phyloP scores from a whole-genome alignment of 2,113 vertebrate genomes.

The Nanorana parkeri region DNA sequence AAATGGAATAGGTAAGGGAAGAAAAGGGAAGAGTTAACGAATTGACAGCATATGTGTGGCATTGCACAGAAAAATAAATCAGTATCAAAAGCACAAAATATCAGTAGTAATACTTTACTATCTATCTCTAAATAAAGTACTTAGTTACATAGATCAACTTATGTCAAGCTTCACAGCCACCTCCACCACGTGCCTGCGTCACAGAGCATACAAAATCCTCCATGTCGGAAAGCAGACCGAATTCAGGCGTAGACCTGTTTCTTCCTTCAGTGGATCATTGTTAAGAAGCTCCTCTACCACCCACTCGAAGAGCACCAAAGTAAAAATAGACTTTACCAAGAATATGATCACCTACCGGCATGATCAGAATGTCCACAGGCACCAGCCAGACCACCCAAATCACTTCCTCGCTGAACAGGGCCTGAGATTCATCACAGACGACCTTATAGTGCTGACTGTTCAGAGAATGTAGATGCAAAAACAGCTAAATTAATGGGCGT shows the following conservation, averaged over 20 bases:
- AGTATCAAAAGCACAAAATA: too few relatives aligned
- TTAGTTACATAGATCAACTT: too few relatives aligned
- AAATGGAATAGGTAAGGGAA: too few relatives aligned
- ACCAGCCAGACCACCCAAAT: slow-evolving; percentile 93
- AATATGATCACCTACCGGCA: slow-evolving; percentile 85
- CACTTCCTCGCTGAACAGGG: slow-evolving; percentile 88
- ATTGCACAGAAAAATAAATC: too few relatives aligned
- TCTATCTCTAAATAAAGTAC: too few relatives aligned
- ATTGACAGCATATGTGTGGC: too few relatives aligned
- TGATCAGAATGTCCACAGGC: slow-evolving; percentile 86
- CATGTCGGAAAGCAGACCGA: slow-evolving; percentile 78
- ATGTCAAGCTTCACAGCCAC: slow-evolving; percentile 75
- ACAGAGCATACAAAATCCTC: slow-evolving; percentile 77
- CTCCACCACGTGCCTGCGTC: slow-evolving; percentile 81
- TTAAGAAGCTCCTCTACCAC: slow-evolving; percentile 85
- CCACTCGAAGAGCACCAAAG: slow-evolving; percentile 84
- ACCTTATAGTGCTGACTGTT: slow-evolving; percentile 74
- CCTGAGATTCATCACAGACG: slow-evolving; percentile 87
- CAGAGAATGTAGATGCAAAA: slow-evolving; percentile 89
- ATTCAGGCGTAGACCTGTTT: slow-evolving; percentile 86
- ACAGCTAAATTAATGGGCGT: slow-evolving; percentile 97
- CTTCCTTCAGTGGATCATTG: slow-evolving; percentile 77
- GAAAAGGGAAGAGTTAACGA: too few relatives aligned
- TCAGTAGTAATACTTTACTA: too few relatives aligned
- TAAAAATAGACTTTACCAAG: slow-evolving; percentile 79